Conservation (phyloP, 1,140 invertebrate species). For the Trissolcus basalis region DNA sequence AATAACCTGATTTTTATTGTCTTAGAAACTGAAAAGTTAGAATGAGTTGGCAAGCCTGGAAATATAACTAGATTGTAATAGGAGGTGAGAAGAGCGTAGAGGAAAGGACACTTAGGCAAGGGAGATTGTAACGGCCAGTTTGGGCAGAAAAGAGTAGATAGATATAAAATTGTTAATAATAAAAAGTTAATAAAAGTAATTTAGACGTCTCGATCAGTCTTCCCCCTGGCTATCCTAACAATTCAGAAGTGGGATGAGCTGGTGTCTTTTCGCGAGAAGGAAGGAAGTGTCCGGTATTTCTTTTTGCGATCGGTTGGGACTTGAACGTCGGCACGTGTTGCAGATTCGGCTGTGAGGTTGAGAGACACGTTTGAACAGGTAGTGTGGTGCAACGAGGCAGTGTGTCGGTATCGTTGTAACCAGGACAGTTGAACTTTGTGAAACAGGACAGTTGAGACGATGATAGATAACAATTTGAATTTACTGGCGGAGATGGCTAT, state of each 20-base stretch:
- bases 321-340: background rate
- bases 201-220: too few relatives aligned
- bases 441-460: background rate
- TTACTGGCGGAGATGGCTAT: too few relatives aligned
- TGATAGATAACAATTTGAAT: background rate
- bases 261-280: background rate
- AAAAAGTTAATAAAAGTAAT: too few relatives aligned
- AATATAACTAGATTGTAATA: too few relatives aligned
- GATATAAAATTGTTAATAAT: too few relatives aligned
- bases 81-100: too few relatives aligned
- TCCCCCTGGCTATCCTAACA: background rate
- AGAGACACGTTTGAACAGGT: background rate
- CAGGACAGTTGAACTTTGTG: background rate
- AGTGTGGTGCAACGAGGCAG: background rate
- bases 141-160: too few relatives aligned
- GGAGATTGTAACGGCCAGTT: too few relatives aligned
- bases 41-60: background rate
- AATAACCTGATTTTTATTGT: too few relatives aligned
- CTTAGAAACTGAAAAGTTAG: background rate
- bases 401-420: background rate
- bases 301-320: background rate
- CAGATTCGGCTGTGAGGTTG: background rate
- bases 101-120: too few relatives aligned
- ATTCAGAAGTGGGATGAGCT: slow-evolving; percentile 1
- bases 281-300: background rate